A percentile compares a stretch with the other conserved stretches of the same genome.
Evolutionary conservation across 1,140 invertebrate genomes (phyloP).

Genomic region (Cotesia glomerata): DNA sequence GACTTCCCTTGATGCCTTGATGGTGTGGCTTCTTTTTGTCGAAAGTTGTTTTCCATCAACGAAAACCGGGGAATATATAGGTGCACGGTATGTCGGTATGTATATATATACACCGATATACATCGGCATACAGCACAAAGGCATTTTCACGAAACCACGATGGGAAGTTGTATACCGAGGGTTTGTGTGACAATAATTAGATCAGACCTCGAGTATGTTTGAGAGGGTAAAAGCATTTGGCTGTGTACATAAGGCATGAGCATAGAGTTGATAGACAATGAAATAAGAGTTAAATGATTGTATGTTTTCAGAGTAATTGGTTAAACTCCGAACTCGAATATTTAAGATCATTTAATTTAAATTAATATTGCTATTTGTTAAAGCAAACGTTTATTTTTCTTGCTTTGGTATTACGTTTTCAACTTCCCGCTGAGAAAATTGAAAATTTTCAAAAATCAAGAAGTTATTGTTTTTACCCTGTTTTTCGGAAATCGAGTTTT

Average conservation of each 20-base stretch:
- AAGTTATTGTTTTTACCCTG: no score
- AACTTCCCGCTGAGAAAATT: no score
- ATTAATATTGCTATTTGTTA: neutral
- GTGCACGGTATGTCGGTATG: no score
- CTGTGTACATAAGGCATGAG: constrained; percentile 11
- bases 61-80: constrained; percentile 6
- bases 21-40: constrained; percentile 12
- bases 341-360: constrained; percentile 22
- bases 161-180: constrained; percentile 28
- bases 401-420: neutral
- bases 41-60: constrained; percentile 34
- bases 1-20: no score
- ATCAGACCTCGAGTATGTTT: constrained; percentile 41
- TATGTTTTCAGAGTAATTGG: constrained; percentile 21
- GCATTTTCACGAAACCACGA: constrained; percentile 26
- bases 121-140: constrained; percentile 35
- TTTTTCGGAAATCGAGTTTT: no score
- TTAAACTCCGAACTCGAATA: constrained; percentile 12
- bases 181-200: constrained; percentile 54
- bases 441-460: no score
- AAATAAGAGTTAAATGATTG: constrained; percentile 13
- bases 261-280: constrained; percentile 21
- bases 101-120: neutral
- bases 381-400: neutral
- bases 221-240: constrained; percentile 38